Base-by-base conservation (phyloP, 2,888 invertebrate species). In the Opisthograptis luteolata region DNA sequence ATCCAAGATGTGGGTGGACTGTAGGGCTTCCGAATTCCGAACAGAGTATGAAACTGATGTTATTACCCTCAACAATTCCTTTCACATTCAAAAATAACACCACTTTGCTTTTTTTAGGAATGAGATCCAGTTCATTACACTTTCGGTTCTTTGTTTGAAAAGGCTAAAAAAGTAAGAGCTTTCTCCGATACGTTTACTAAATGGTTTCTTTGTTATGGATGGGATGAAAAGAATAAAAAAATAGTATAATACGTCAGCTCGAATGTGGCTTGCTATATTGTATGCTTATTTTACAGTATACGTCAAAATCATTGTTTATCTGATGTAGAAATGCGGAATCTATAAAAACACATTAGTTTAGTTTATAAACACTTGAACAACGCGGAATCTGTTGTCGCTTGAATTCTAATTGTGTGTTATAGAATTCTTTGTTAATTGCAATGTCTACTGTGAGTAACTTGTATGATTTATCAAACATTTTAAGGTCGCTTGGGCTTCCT, bases 401-500 rank as follows among this genome's bases (percentile, higher is more conserved):
- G 54, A 62, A 66, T 66, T 66, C 35, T 60, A 62, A 64, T 64
- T 28, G 48, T 44, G 53, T 47, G 55, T 41, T 46, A n/a, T n/a
- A 36, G 56, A 55, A 63, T 66, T 62, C 60, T 62, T 66, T 58
- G 55, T 63, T 43, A 43, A 6, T 48, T 58, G 34, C 41, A 41
- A 42, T 52, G 34, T 41, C 37, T 31, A 30, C 44, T 40, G 25
- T 45, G 30, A 47, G 32, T 39, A 30, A 14, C 31, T 59, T 24
- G 43, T 49, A 28, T 35, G 44, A 48, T 52, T 59, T 57, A 48
- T 28, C 9, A 54, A 51, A 57, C 42, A 48, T 51, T 42, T 49
- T 50, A 58, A 68, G 70, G 65, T 36, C 68, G 39, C 44, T 44
- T 48, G 9, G 65, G 64, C 57, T 79, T 73, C 73, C 70, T 75